These are phyloP conservation scores for Diadophis punctatus DNA, from an alignment of 2,113 vertebrate species.

Conservation along the genomic window DNA sequence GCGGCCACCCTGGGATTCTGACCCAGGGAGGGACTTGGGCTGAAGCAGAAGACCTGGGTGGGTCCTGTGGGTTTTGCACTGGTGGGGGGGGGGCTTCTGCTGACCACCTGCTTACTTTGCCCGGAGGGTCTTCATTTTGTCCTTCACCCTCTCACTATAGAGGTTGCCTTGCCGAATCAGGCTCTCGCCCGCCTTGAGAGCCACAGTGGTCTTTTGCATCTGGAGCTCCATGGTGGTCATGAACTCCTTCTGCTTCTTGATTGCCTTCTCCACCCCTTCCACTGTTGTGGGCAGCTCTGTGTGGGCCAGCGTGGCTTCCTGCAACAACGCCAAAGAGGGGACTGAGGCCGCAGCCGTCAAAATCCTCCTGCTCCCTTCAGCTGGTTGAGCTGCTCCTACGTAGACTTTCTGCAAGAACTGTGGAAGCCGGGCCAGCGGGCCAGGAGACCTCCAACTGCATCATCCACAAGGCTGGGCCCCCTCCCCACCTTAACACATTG, in stretches of 20 bases:
- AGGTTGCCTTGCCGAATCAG: slow-evolving; percentile 83
- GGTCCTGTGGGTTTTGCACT: not conserved
- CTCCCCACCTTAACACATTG: too few species aligned
- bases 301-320: slow-evolving; percentile 80
- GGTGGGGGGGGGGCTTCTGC: too few species aligned
- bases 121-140: slow-evolving; percentile 74
- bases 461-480: not conserved
- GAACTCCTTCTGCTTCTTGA: slow-evolving; percentile 88
- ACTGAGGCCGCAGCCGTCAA: not conserved
- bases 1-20: not conserved
- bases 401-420: not conserved
- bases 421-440: not conserved
- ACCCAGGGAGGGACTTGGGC: not conserved
- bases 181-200: slow-evolving; percentile 83
- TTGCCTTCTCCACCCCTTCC: slow-evolving; percentile 76
- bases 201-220: slow-evolving; percentile 80
- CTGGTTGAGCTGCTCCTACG: not conserved
- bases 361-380: not conserved
- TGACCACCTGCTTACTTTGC: slow-evolving; percentile 69
- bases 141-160: slow-evolving; percentile 79
- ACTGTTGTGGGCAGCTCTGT: slow-evolving; percentile 80
- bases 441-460: not conserved
- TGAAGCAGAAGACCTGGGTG: not conserved
- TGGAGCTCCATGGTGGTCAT: slow-evolving; percentile 89
- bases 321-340: not conserved